A percentile compares a stretch with the other conserved stretches of the same genome.
Evolutionary conservation across 92 coral and sea anemone genomes (phyloP).

Genomic region (Porites divaricata): DNA sequence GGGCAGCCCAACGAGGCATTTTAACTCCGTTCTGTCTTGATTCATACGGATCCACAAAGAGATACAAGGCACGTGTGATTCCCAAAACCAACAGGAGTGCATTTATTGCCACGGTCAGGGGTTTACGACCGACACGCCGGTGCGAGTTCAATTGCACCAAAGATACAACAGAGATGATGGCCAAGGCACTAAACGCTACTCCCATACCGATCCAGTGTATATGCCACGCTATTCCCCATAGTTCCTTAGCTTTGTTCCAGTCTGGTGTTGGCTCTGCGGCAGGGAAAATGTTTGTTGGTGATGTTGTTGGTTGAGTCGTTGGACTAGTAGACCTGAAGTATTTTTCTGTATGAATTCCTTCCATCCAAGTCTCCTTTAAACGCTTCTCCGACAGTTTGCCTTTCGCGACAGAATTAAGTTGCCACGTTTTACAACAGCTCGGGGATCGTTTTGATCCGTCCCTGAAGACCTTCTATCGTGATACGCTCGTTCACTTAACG

Average conservation of each 20-base stretch:
- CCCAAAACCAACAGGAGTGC: slow-evolving; percentile 52
- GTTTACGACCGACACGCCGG: slow-evolving; percentile 43
- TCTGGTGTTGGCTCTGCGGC: slow-evolving; percentile 71
- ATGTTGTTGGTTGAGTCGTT: background rate
- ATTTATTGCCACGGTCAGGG: slow-evolving; percentile 49
- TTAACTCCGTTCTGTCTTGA: slow-evolving; percentile 60
- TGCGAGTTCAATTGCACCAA: slow-evolving; percentile 46
- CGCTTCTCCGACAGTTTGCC: too few relatives aligned
- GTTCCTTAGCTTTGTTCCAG: slow-evolving; percentile 62
- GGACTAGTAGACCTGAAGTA: background rate
- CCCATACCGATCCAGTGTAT: slow-evolving; percentile 75
- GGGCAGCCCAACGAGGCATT: slow-evolving; percentile 26
- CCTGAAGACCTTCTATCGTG: background rate
- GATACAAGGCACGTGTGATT: slow-evolving; percentile 53
- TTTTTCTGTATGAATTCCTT: background rate
- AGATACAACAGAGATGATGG: slow-evolving; percentile 35
- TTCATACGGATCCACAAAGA: slow-evolving; percentile 69
- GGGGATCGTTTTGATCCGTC: background rate
- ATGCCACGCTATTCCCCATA: slow-evolving; percentile 70
- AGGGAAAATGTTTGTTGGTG: background rate
- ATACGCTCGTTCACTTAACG: background rate
- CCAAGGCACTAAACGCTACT: slow-evolving; percentile 43
- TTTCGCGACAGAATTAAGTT: background rate
- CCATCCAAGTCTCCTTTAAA: background rate
- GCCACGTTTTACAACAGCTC: background rate